phyloP scores from a whole-genome alignment of 1,140 invertebrate species.

The Lepidurus apus region DNA sequence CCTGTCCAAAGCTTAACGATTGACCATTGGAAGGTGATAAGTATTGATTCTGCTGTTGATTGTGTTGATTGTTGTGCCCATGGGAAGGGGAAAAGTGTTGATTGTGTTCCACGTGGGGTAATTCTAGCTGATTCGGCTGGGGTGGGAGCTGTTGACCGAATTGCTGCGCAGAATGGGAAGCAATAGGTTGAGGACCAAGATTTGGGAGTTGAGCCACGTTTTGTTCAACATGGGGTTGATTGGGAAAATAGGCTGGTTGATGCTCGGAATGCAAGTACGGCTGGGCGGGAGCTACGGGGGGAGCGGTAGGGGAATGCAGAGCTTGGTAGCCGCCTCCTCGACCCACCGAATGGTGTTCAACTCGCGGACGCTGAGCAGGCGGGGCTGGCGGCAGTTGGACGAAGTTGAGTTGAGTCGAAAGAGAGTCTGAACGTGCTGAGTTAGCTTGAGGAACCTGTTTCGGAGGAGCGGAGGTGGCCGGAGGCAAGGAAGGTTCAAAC shows the following conservation, averaged over 20 bases:
- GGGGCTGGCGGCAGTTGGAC: not conserved
- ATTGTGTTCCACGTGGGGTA: too few species aligned
- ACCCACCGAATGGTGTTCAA: not conserved
- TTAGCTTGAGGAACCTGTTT: not conserved
- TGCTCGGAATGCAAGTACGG: not conserved
- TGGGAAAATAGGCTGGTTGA: too few species aligned
- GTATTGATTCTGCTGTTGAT: too few species aligned
- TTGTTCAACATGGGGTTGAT: too few species aligned
- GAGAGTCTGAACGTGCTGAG: not conserved
- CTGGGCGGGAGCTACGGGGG: not conserved
- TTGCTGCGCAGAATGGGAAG: too few species aligned
- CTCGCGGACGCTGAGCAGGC: not conserved
- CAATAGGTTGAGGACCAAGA: too few species aligned
- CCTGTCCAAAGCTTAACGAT: not conserved
- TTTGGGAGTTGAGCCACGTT: too few species aligned
- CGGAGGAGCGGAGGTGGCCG: not conserved
- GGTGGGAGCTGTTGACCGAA: too few species aligned
- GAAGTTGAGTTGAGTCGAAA: not conserved
- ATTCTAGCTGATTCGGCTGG: too few species aligned
- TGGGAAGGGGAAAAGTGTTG: too few species aligned
- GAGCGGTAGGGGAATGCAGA: not conserved
- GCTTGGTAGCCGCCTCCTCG: not conserved
- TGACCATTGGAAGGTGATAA: too few species aligned
- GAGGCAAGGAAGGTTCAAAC: not conserved
- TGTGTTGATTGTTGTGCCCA: too few species aligned